Evolutionary conservation across 2,113 vertebrate genomes (phyloP).

Genomic region (Falcunculus frontatus): DNA sequence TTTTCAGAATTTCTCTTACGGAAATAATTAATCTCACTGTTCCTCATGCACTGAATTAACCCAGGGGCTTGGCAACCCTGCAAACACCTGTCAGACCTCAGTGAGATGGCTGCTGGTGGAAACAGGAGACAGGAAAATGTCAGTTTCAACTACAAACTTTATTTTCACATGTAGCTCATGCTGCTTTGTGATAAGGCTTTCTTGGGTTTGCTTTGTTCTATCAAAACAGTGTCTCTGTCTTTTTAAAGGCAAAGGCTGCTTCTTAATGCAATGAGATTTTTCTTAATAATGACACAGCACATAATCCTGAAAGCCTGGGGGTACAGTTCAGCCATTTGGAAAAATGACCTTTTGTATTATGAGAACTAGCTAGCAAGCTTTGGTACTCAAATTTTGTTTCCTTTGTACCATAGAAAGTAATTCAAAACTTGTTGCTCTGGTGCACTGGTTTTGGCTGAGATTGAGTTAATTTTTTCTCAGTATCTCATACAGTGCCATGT

Average conservation of each 20-base stretch:
- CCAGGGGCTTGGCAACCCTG: background rate
- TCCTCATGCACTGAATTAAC: background rate
- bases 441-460: background rate
- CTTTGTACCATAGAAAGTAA: background rate
- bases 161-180: background rate
- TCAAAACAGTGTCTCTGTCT: background rate
- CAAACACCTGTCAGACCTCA: background rate
- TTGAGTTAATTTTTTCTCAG: background rate
- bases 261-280: background rate
- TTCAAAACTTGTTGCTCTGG: background rate
- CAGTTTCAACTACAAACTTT: background rate
- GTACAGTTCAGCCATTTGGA: background rate
- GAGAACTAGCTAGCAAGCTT: background rate
- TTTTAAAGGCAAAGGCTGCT: background rate
- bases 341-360: slow-evolving; percentile 1
- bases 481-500: background rate
- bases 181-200: background rate
- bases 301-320: background rate
- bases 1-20: background rate
- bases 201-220: background rate
- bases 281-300: background rate
- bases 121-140: background rate
- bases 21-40: background rate
- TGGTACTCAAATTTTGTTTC: background rate
- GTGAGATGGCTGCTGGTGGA: background rate